Evolutionary conservation across 2,113 vertebrate species (phyloP).

Genomic region (Aphelocoma coerulescens): DNA sequence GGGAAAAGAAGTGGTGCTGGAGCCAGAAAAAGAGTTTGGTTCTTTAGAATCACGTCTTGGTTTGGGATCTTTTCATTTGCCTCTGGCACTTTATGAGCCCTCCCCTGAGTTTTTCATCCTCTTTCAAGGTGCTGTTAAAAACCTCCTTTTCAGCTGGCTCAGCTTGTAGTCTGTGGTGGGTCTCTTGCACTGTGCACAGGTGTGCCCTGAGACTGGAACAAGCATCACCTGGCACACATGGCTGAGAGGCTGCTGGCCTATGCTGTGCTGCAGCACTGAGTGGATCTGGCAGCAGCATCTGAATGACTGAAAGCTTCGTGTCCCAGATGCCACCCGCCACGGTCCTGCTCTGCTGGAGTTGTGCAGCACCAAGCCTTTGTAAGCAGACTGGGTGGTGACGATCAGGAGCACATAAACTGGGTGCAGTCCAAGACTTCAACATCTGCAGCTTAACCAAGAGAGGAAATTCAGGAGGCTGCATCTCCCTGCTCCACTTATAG

Average conservation of each 20-base stretch:
- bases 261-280: not conserved
- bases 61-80: conserved; percentile 16
- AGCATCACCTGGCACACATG: not conserved
- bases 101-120: conserved; percentile 18
- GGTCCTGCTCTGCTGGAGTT: not conserved
- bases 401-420: not conserved
- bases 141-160: not conserved
- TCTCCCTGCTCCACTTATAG: not conserved
- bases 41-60: not conserved
- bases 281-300: not conserved
- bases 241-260: not conserved
- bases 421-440: not conserved
- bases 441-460: not conserved
- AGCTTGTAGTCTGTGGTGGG: conserved; percentile 1
- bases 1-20: not conserved
- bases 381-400: not conserved
- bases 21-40: not conserved
- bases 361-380: not conserved
- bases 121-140: conserved; percentile 16
- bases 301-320: not conserved
- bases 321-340: not conserved
- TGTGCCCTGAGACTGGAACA: not conserved
- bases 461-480: not conserved
- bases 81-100: conserved; percentile 4
- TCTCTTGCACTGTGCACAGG: not conserved